Evolutionary conservation across 2,888 invertebrate species (phyloP), one percentile per base, ranked within the genome.

Genomic region (Perizoma affinitatum): DNA sequence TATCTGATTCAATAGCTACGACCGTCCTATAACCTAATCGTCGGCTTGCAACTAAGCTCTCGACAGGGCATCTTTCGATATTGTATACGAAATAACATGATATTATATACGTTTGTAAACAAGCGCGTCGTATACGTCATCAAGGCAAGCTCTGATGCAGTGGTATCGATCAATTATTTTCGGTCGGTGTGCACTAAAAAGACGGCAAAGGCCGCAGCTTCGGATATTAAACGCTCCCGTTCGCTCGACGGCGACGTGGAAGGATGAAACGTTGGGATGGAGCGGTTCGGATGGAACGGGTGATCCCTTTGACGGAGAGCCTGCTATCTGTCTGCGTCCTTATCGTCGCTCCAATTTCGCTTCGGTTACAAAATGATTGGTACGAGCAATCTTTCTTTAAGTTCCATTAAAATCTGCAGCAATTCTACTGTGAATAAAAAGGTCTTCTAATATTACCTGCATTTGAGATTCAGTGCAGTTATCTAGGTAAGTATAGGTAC

Each of bases 151-250:
- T 67, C 70, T 71, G 72, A 72, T 66, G 73, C 71, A 76, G 80
- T 80, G 76, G 77, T 83, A 90, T 88, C 88, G 85, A 91, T 91
- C 88, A 88, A 87, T 90, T 90, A 90, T 88, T 88, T 89, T 86
- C 85, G 80, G 80, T 84, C 76, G 78, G 75, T 75, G 78, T 76
- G 76, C 77, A 71, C 82, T 84, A 87, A 88, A 88, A 90, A 88
- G 88, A 87, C 80, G 76, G 70, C 61, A 83, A 86, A 84, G 87
- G 85, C 78, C 76, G 75, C 76, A 74, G 76, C 78, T 80, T 84
- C 86, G 88, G 88, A 88, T 90, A 89, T 90, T 87, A 87, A 88
- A 87, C 87, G 85, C 75, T 78, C 63, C 61, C 54, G 63, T 65
- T 62, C 76, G 79, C 67, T 63, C 73, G 75, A 76, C 76, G 75